Percentiles rank a stretch among this genome's conserved stretches.
phyloP scores from a whole-genome alignment of 2,888 invertebrate genomes.

The Teleogryllus oceanicus region DNA sequence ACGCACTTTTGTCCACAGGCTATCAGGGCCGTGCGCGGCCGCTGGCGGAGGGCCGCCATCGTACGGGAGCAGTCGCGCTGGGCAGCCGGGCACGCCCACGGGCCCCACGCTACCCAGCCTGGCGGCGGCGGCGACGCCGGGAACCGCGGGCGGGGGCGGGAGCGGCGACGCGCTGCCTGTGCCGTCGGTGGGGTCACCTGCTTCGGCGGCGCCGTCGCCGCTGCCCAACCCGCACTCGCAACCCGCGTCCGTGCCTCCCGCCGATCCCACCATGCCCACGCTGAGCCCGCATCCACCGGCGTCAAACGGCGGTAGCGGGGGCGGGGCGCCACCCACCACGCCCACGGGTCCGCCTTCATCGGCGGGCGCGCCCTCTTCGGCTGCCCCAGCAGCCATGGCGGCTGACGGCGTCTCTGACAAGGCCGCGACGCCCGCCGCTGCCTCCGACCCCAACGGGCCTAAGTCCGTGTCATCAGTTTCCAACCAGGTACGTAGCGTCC shows the following conservation, averaged over 20 bases:
- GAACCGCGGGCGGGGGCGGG: conserved; percentile 26
- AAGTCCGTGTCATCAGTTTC: conserved; percentile 48
- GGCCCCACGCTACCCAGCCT: neutral
- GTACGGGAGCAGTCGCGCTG: conserved; percentile 54
- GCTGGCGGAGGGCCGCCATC: conserved; percentile 62
- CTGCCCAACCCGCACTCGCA: conserved; percentile 68
- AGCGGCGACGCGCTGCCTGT: conserved; percentile 44
- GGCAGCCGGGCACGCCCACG: conserved; percentile 45
- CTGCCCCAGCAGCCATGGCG: conserved; percentile 37
- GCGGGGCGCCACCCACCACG: conserved; percentile 38
- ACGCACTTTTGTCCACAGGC: conserved; percentile 25
- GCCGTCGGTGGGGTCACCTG: conserved; percentile 61
- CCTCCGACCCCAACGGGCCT: conserved; percentile 46
- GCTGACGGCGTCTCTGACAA: conserved; percentile 40
- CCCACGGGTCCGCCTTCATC: conserved; percentile 62
- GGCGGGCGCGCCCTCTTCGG: conserved; percentile 43
- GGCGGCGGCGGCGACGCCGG: neutral
- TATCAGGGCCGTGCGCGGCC: conserved; percentile 51
- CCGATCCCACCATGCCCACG: conserved; percentile 66
- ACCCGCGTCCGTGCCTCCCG: conserved; percentile 64
- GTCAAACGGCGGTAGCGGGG: conserved; percentile 41
- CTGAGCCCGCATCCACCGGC: conserved; percentile 65
- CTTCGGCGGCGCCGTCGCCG: conserved; percentile 66
- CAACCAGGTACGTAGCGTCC: conserved; percentile 43
- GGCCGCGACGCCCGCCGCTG: conserved; percentile 39